Evolutionary conservation across 92 coral and sea anemone genomes (phyloP).

Genomic region (Anthopleura xanthogrammica): DNA sequence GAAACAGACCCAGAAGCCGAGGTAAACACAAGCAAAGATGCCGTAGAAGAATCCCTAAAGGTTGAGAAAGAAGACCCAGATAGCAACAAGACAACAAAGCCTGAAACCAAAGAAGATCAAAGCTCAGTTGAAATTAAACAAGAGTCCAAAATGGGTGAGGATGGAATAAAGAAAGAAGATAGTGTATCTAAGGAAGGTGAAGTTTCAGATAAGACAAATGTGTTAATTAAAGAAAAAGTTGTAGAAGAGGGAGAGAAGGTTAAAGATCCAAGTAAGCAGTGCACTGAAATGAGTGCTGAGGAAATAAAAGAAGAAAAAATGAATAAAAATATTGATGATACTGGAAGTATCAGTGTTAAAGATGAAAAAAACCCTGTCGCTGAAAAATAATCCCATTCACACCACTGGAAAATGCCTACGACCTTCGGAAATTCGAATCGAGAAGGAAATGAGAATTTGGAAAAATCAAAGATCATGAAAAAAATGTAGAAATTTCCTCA

Average conservation of each 20-base stretch:
- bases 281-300: constrained; percentile 2
- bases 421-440: neutral
- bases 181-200: constrained; percentile 12
- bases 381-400: neutral
- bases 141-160: neutral
- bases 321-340: constrained; percentile 21
- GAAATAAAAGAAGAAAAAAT: constrained; percentile 9
- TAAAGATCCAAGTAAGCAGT: constrained; percentile 3
- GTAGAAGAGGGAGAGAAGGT: constrained; percentile 21
- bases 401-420: neutral
- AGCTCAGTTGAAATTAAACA: constrained; percentile 10
- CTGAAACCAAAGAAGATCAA: constrained; percentile 12
- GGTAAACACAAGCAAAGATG: constrained; percentile 12
- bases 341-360: constrained; percentile 16
- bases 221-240: constrained; percentile 15
- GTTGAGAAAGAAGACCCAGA: constrained; percentile 23
- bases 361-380: neutral
- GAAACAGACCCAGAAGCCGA: constrained; percentile 18
- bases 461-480: neutral
- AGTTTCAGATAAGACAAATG: constrained; percentile 32
- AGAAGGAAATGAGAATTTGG: neutral
- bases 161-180: neutral
- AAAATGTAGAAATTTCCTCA: neutral
- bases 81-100: neutral
- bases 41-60: constrained; percentile 26